These are phyloP conservation scores for Capromys pilorides DNA, from an alignment of 2,797 vertebrate genomes.

Conservation along the genomic window DNA sequence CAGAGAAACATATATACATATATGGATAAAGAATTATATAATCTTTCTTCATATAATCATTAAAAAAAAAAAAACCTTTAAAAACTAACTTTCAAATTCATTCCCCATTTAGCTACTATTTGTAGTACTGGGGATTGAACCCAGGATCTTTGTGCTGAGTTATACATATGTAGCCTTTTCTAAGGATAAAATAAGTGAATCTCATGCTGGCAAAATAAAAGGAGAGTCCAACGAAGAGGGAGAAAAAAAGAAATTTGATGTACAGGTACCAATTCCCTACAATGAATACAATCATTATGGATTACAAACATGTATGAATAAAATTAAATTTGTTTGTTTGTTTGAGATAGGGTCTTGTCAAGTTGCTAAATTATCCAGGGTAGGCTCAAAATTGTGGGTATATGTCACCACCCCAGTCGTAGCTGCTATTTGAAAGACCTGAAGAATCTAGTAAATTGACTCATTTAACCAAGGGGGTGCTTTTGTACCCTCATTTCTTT, in stretches of 20 bases:
- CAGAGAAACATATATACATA: conserved; percentile 25
- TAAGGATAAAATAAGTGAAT: neutral
- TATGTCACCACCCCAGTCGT: neutral
- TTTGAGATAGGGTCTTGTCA: neutral
- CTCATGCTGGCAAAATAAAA: neutral
- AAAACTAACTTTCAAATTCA: conserved; percentile 17
- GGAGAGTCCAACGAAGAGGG: neutral
- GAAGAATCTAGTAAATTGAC: conserved; percentile 8
- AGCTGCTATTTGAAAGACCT: conserved; percentile 37
- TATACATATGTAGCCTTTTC: neutral
- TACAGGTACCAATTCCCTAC: neutral
- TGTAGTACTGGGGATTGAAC: neutral
- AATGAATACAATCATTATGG: neutral
- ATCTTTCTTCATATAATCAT: conserved; percentile 43
- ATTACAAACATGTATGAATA: neutral
- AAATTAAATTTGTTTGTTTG: neutral
- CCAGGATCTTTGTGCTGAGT: neutral
- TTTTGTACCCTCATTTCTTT: conserved; percentile 39
- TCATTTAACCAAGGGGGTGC: neutral
- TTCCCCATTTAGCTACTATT: neutral
- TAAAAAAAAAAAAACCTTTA: conserved; percentile 67
- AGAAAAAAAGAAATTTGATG: neutral
- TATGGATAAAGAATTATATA: conserved; percentile 31
- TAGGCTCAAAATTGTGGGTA: neutral
- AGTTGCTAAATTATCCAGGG: neutral